Evolutionary conservation across 2,797 vertebrate genomes (phyloP).

Genomic region (Myotis myotis): DNA sequence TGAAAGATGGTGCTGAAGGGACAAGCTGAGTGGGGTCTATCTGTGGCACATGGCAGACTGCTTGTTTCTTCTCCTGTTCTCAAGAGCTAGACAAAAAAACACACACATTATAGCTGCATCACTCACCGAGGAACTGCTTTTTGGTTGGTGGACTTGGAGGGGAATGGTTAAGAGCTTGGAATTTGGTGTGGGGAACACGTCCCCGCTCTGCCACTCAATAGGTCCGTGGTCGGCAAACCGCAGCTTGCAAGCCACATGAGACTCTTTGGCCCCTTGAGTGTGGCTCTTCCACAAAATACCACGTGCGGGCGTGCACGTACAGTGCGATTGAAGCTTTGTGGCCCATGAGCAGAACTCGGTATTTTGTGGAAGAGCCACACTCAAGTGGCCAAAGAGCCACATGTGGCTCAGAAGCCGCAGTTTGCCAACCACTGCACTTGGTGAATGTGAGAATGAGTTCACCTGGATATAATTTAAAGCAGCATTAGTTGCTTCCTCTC

Average conservation of each 20-base stretch:
- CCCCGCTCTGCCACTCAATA: not conserved
- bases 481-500: not conserved
- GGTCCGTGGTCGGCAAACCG: no score
- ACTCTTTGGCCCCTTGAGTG: no score
- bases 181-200: not conserved
- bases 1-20: not conserved
- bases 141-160: not conserved
- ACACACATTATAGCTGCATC: not conserved
- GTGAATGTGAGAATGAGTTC: not conserved
- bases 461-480: no score
- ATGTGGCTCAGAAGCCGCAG: no score
- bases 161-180: not conserved
- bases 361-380: no score
- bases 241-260: no score
- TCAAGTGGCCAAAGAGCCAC: no score
- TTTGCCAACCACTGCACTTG: no score
- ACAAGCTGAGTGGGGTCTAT: accelerated
- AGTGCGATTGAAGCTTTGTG: no score
- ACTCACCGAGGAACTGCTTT: not conserved
- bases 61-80: not conserved
- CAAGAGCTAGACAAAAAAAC: not conserved
- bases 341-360: no score
- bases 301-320: no score
- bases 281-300: no score
- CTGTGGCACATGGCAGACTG: not conserved